phyloP scores from a whole-genome alignment of 2,797 vertebrate genomes.

The Chelidonichthys spinosus region DNA sequence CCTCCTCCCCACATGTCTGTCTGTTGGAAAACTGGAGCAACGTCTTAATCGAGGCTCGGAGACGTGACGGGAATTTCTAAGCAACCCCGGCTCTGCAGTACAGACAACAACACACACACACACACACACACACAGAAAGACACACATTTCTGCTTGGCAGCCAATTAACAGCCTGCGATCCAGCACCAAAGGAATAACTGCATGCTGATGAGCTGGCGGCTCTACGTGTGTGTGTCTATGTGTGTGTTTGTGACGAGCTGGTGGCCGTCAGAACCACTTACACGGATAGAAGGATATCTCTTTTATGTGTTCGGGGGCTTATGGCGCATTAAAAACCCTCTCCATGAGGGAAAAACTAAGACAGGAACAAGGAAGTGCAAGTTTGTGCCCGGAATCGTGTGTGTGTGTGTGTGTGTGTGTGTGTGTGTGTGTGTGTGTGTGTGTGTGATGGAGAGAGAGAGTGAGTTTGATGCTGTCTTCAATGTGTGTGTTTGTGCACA shows the following conservation, averaged over 20 bases:
- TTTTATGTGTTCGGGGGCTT: constrained; percentile 73
- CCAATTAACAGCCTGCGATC: constrained; percentile 81
- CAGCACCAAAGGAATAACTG: constrained; percentile 78
- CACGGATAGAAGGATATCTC: constrained; percentile 71
- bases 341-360: constrained; percentile 59
- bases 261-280: constrained; percentile 76
- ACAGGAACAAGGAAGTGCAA: constrained; percentile 61
- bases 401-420: constrained; percentile 28
- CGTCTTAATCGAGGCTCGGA: constrained; percentile 82
- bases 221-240: constrained; percentile 23
- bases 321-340: constrained; percentile 69
- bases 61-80: constrained; percentile 79
- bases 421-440: constrained; percentile 3
- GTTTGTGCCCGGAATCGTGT: constrained; percentile 36
- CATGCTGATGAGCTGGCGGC: constrained; percentile 76
- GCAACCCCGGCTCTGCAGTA: constrained; percentile 68
- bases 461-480: neutral
- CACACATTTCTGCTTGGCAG: constrained; percentile 64
- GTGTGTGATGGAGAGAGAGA: neutral
- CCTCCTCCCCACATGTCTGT: constrained; percentile 77
- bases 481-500: constrained; percentile 22
- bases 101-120: constrained; percentile 59
- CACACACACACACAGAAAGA: constrained; percentile 40
- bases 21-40: constrained; percentile 82
- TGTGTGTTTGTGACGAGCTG: constrained; percentile 63